Conservation (phyloP, 2,113 vertebrate species). For the Equus quagga region DNA sequence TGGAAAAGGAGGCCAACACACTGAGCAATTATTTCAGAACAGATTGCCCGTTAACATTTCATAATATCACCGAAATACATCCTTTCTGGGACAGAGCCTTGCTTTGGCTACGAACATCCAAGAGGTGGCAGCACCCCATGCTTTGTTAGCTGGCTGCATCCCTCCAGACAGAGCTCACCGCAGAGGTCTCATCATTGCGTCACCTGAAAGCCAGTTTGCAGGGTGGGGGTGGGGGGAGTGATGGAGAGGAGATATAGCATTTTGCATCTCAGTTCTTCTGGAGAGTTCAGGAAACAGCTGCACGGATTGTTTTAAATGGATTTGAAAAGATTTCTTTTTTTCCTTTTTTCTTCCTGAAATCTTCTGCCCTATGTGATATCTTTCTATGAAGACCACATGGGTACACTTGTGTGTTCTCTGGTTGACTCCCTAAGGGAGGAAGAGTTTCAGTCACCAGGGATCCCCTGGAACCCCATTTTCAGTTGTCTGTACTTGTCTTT, state of each 20-base stretch:
- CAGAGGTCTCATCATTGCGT: conserved; percentile 53
- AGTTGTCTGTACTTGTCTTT: conserved; percentile 39
- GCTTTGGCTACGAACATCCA: conserved; percentile 71
- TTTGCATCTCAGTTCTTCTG: conserved; percentile 54
- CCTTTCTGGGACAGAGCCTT: conserved; percentile 49
- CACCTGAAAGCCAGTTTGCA: conserved; percentile 58
- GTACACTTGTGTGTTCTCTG: background rate
- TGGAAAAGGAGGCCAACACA: conserved; percentile 64
- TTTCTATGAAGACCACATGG: conserved; percentile 52
- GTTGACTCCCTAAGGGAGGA: conserved; percentile 36
- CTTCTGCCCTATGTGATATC: background rate
- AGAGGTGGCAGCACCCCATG: conserved; percentile 86
- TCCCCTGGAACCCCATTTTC: conserved; percentile 67
- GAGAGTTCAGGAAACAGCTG: conserved; percentile 67
- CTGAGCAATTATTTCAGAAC: conserved; percentile 72
- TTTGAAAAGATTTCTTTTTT: background rate
- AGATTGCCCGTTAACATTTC: conserved; percentile 72
- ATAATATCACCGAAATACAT: conserved; percentile 30
- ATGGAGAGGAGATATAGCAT: background rate
- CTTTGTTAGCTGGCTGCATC: background rate
- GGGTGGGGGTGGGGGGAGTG: background rate
- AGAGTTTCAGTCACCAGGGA: conserved; percentile 23
- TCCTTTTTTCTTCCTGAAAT: background rate
- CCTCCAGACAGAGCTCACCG: background rate
- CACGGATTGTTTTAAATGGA: conserved; percentile 43